Base-by-base conservation (phyloP, 2,888 invertebrate genomes). In the Microdon myrmicae region DNA sequence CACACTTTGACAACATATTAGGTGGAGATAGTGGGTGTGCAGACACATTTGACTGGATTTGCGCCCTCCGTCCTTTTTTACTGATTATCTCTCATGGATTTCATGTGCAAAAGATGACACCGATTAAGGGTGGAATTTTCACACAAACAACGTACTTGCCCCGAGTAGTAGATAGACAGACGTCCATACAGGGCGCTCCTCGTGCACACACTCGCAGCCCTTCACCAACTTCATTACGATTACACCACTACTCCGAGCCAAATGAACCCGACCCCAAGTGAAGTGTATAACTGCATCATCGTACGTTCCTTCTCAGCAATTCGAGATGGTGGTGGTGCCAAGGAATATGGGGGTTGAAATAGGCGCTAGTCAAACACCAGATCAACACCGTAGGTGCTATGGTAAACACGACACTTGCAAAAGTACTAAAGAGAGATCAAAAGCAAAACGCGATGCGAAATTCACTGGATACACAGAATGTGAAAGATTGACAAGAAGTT, bases 381-480 rank as follows among this genome's bases (percentile, higher is more conserved):
- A 75, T 76, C 75, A 78, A 77, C 76, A 77, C 75, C 74, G 72
- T 69, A 76, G 75, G 75, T 74, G 76, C 73, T 73, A 74, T 72
- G 70, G 71, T 71, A 73, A 73, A 70, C 73, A 74, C 73, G 68
- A 69, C 60, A 59, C 49, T 60, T 69, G 68, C 68, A 68, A 67
- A 67, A 67, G 68, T 68, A 60, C 68, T 58, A 68, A 68, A 69
- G 53, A 60, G 45, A 66, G 44, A 58, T 37, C 53, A 66, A 67
- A 66, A 56, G 55, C 38, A 35, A 31, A 39, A 32, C 17, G 32
- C 38, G 12, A 31, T 35, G 31, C 26, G 10, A 39, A 43, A 45
- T 32, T 37, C 37, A 48, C 54, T 51, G 37, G 28, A 34, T 43
- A 61, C 54, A 59, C 59, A 59, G 43, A 44, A 43, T 6, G 12